Evolutionary conservation across 2,888 invertebrate species (phyloP), one percentile per base, ranked within the genome.

Genomic region (Drosophila yooni): DNA sequence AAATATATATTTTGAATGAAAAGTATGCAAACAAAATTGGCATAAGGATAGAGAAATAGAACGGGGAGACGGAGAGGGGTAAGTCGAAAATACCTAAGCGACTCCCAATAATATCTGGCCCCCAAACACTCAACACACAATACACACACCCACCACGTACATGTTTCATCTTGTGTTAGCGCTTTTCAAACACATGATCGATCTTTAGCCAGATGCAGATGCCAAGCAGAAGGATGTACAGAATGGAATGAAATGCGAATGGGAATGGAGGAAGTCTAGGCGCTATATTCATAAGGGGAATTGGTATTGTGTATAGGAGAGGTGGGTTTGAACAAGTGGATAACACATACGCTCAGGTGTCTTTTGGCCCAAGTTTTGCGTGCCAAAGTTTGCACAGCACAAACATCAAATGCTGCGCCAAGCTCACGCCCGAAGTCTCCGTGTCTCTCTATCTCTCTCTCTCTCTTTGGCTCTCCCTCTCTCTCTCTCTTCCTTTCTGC

Each of bases 361-460:
- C 82, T 84, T 81, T 84, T 76, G 75, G 82, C 73, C 56, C 72
- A 85, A 88, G 83, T 83, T 88, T 85, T 88, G 40, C 79, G 81
- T 88, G 88, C 70, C 88, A 85, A 88, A 85, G 88, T 85, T 85
- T 87, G 84, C 84, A 76, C 74, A 80, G 87, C 72, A 58, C 84
- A 84, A 84, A 87, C 84, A 84, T 87, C 87, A 84, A 84, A 84
- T 87, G 87, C 78, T 83, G 75, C 82, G 66, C 71, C 75, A 70
- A 70, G 60, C 70, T 65, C 62, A 57, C 83, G 56, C 65, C 46
- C 65, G 64, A 66, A 15, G 53, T 70, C 64, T 59, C 59, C 25
- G 60, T 62, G 65, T 50, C 64, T 50, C 48, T 50, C 36, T 48
- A 54, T 51, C 53, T 54, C 11, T 52, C 52, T 40, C 43, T 51